These are phyloP conservation scores for Euura lappo DNA, from an alignment of 1,140 invertebrate species.

Conservation along the genomic window DNA sequence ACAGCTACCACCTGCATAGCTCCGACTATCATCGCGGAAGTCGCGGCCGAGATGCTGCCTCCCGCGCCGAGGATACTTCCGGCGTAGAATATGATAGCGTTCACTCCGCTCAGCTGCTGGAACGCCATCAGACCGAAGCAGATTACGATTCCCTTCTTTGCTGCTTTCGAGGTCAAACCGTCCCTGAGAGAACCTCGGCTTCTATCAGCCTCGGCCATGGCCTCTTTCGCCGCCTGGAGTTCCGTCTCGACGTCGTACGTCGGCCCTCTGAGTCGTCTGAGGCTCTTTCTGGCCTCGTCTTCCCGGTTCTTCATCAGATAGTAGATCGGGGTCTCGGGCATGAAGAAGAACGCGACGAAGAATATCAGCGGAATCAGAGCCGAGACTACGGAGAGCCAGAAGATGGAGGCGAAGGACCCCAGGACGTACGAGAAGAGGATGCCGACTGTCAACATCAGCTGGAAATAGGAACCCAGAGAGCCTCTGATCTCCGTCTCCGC, in stretches of 20 bases:
- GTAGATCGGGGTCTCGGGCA: slow-evolving; percentile 77
- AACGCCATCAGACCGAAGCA: slow-evolving; percentile 82
- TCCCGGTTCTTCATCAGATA: slow-evolving; percentile 66
- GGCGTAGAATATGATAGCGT: slow-evolving; percentile 85
- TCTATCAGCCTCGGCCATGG: slow-evolving; percentile 61
- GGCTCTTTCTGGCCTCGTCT: slow-evolving; percentile 67
- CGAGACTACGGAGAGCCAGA: slow-evolving; percentile 71
- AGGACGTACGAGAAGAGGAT: slow-evolving; percentile 74
- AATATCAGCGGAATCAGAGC: slow-evolving; percentile 72
- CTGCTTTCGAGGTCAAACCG: slow-evolving; percentile 66
- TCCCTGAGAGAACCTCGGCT: slow-evolving; percentile 61
- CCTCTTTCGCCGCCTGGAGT: slow-evolving; percentile 63
- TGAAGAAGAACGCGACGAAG: slow-evolving; percentile 71
- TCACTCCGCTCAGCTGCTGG: slow-evolving; percentile 86
- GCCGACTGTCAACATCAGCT: slow-evolving; percentile 77
- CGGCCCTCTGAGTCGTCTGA: slow-evolving; percentile 70
- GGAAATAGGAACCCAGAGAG: slow-evolving; percentile 78
- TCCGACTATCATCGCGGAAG: slow-evolving; percentile 76
- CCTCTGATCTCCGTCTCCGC: slow-evolving; percentile 80
- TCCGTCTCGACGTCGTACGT: slow-evolving; percentile 71
- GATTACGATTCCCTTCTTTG: slow-evolving; percentile 74
- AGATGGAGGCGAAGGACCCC: slow-evolving; percentile 65
- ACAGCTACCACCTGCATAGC: slow-evolving; percentile 78
- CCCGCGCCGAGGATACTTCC: slow-evolving; percentile 74
- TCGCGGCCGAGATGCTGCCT: slow-evolving; percentile 53